A percentile compares a stretch with the other conserved stretches of the same genome.
These are phyloP conservation scores for Lophochroa leadbeateri DNA, from an alignment of 2,113 vertebrate species.

Conservation along the genomic window DNA sequence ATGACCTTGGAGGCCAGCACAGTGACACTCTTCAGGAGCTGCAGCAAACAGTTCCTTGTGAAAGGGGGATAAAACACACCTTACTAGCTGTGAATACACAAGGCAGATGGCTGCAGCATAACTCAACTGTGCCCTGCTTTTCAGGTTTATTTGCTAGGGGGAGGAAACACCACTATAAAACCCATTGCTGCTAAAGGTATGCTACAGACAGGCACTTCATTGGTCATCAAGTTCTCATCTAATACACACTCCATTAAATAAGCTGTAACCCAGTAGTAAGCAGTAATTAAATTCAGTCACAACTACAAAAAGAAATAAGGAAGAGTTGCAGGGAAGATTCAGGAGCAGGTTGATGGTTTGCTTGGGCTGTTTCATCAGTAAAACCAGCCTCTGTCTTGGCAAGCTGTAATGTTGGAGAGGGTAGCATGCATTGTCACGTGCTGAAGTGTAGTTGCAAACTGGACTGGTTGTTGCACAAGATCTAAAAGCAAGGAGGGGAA, in stretches of 20 bases:
- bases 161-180: background rate
- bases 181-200: background rate
- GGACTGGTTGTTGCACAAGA: background rate
- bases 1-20: background rate
- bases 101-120: background rate
- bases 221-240: background rate
- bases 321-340: background rate
- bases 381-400: background rate
- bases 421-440: accelerated
- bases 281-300: background rate
- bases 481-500: background rate
- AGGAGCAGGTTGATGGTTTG: background rate
- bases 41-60: background rate
- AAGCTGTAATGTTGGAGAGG: background rate
- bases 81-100: accelerated
- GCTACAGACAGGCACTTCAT: background rate
- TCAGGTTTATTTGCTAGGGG: background rate
- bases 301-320: background rate
- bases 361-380: background rate
- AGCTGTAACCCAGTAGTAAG: background rate
- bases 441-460: background rate
- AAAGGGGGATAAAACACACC: background rate
- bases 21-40: background rate
- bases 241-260: background rate
- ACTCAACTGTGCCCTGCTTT: background rate